A percentile compares a stretch with the other conserved stretches of the same genome.
These are phyloP conservation scores for Centropristis striata DNA, from an alignment of 2,113 vertebrate genomes.

Conservation along the genomic window DNA sequence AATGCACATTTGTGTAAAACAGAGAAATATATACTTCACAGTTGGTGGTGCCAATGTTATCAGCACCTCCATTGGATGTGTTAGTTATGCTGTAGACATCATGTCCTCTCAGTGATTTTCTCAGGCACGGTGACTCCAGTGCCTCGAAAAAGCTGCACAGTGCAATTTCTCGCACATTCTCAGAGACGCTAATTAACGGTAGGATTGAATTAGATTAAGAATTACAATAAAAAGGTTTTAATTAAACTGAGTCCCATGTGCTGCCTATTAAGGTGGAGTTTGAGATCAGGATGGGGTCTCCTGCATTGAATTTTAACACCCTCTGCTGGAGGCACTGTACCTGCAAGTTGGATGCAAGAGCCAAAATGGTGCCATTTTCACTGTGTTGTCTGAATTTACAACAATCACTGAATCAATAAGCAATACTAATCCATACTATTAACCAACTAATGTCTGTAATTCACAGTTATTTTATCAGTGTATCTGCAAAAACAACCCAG, in stretches of 20 bases:
- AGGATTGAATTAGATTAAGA: conserved; percentile 82
- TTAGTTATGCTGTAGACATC: conserved; percentile 71
- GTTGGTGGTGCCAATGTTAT: conserved; percentile 57
- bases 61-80: conserved; percentile 72
- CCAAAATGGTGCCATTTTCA: conserved; percentile 31
- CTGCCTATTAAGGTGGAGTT: conserved; percentile 67
- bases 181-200: conserved; percentile 81
- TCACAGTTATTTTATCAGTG: not conserved
- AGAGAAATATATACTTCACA: conserved; percentile 56
- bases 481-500: not conserved
- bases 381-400: not conserved
- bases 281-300: conserved; percentile 57
- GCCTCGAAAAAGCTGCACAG: conserved; percentile 72
- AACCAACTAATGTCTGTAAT: not conserved
- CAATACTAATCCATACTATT: not conserved
- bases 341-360: conserved; percentile 47
- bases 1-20: conserved; percentile 44
- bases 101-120: conserved; percentile 75
- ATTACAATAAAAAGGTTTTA: conserved; percentile 83
- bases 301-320: conserved; percentile 69
- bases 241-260: conserved; percentile 82
- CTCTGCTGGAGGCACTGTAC: conserved; percentile 76
- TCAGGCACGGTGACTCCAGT: conserved; percentile 73
- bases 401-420: not conserved
- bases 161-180: conserved; percentile 81